Conservation (phyloP, 2,113 vertebrate genomes). For the Isurus oxyrinchus region DNA sequence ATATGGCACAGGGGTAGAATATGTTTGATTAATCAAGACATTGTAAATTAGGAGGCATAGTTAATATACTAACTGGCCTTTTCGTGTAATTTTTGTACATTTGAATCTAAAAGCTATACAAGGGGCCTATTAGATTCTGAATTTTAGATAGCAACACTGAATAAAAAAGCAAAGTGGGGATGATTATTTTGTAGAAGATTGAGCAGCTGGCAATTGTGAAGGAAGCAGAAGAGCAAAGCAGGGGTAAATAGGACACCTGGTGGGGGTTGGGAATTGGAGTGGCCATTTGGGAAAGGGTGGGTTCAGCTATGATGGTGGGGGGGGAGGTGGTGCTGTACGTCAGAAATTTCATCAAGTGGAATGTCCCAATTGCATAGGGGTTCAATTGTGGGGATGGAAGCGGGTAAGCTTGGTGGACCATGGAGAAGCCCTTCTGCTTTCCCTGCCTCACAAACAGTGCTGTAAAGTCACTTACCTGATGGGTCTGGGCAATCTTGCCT, state of each 20-base stretch:
- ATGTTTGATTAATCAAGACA: neutral
- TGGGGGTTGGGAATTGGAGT: too few species aligned
- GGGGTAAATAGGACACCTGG: neutral
- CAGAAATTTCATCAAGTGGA: neutral
- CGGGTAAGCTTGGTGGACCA: too few species aligned
- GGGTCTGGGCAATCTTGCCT: neutral
- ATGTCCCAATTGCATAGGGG: neutral
- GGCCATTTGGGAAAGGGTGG: neutral
- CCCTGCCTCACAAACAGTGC: neutral
- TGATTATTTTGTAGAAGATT: neutral
- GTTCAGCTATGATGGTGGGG: neutral
- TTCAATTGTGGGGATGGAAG: neutral
- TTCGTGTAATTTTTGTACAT: neutral
- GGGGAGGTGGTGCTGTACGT: too few species aligned
- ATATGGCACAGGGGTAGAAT: neutral
- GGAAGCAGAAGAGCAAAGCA: neutral
- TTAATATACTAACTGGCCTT: neutral
- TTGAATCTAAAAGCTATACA: neutral
- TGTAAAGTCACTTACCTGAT: neutral
- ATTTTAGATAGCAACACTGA: neutral
- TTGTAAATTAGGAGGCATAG: neutral
- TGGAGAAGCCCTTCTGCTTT: neutral
- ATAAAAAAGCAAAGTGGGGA: neutral
- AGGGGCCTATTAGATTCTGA: neutral
- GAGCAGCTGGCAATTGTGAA: neutral